Percentiles rank a stretch among this genome's conserved stretches.
Conservation (phyloP, 1,140 invertebrate species). For the Venturia canescens region DNA sequence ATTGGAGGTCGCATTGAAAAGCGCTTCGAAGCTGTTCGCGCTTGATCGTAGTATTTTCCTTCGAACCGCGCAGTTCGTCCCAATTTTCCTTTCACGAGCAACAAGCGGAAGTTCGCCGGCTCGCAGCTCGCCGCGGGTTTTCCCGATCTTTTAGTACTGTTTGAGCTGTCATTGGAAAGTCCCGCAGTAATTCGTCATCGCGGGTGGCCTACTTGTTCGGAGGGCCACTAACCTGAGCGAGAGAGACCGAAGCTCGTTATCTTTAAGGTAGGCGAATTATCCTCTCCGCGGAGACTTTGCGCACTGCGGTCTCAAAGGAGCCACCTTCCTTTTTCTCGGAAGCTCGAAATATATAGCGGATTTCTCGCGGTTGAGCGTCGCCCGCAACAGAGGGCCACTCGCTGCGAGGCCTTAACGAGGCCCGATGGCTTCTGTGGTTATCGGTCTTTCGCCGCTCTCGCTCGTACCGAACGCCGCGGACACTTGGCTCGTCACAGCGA, state of each 20-base stretch:
- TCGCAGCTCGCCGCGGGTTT: background rate
- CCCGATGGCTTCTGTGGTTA: constrained; percentile 24
- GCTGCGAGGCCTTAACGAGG: constrained; percentile 8
- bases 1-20: background rate
- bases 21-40: background rate
- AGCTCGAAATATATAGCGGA: constrained; percentile 27
- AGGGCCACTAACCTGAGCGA: no score
- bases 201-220: no score
- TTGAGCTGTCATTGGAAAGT: background rate
- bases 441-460: background rate
- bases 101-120: background rate
- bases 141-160: background rate
- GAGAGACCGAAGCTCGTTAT: no score
- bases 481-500: background rate
- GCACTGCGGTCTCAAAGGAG: constrained; percentile 57
- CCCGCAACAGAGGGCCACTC: constrained; percentile 3
- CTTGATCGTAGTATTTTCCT: background rate
- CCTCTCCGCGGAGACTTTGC: constrained; percentile 49
- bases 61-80: no score
- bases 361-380: background rate
- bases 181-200: background rate
- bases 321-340: constrained; percentile 34
- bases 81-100: background rate
- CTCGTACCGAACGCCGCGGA: background rate
- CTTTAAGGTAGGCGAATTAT: constrained; percentile 44